phyloP scores from a whole-genome alignment of 2,113 vertebrate genomes.

The Takifugu bimaculatus region DNA sequence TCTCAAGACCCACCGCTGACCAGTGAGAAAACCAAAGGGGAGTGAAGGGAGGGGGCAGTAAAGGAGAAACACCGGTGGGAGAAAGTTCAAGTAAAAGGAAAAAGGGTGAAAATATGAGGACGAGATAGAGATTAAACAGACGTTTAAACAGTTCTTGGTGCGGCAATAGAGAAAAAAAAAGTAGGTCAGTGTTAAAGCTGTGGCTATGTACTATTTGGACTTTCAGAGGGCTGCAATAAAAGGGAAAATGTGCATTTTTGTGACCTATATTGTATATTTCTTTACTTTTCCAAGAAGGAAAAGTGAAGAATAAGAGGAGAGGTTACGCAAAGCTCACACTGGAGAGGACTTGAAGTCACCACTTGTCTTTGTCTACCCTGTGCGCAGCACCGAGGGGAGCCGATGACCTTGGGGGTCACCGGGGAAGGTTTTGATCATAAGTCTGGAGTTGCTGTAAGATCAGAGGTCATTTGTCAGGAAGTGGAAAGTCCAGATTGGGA shows the following conservation, averaged over 20 bases:
- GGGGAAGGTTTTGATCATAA: conserved; percentile 52
- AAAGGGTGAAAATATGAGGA: conserved; percentile 7
- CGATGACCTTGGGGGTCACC: conserved; percentile 29
- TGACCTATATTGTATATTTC: conserved; percentile 42
- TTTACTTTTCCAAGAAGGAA: conserved; percentile 21
- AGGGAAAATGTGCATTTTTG: conserved; percentile 37
- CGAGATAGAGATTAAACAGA: not conserved
- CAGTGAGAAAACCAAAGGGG: conserved; percentile 44
- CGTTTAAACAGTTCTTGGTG: conserved; percentile 13
- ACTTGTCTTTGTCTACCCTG: conserved; percentile 1
- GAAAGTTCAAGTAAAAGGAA: conserved; percentile 29
- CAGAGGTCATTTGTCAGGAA: conserved; percentile 56
- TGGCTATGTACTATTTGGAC: conserved; percentile 15
- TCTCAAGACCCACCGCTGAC: conserved; percentile 61
- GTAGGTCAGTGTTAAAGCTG: conserved; percentile 1
- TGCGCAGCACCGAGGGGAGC: conserved; percentile 33
- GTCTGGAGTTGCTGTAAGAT: conserved; percentile 35
- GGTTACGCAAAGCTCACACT: not conserved
- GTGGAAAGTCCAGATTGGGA: conserved; percentile 30
- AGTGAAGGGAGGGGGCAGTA: conserved; percentile 17
- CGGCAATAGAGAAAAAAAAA: conserved; percentile 7
- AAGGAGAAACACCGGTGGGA: conserved; percentile 17
- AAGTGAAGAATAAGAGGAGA: conserved; percentile 38
- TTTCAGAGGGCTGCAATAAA: conserved; percentile 16
- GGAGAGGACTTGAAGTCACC: not conserved